phyloP scores from a whole-genome alignment of 2,113 vertebrate genomes.

The Zapornia atra region DNA sequence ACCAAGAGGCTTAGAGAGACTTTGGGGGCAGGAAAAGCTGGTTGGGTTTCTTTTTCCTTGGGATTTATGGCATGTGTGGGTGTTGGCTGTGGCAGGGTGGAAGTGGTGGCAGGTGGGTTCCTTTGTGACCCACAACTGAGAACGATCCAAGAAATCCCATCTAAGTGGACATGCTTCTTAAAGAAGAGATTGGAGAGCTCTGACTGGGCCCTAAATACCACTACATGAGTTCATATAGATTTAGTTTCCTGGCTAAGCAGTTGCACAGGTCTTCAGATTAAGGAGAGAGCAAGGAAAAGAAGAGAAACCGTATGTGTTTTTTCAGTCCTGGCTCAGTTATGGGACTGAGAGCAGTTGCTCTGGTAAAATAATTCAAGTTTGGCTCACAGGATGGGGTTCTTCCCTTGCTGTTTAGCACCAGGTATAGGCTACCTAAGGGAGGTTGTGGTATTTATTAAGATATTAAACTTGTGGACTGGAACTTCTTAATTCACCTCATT shows the following conservation, averaged over 20 bases:
- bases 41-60: neutral
- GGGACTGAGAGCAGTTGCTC: neutral
- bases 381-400: neutral
- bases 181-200: neutral
- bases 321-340: neutral
- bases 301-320: neutral
- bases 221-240: neutral
- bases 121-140: fast-evolving
- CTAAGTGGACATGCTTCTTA: neutral
- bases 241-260: neutral
- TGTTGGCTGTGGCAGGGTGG: neutral
- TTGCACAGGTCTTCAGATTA: neutral
- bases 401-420: neutral
- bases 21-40: neutral
- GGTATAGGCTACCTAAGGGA: neutral
- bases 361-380: neutral
- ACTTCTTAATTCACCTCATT: neutral
- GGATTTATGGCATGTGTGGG: neutral
- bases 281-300: neutral
- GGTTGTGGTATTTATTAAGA: neutral
- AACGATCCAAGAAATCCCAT: neutral
- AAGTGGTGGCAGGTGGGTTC: neutral
- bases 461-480: neutral
- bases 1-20: fast-evolving
- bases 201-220: neutral